Percentiles rank a stretch among this genome's conserved stretches.
These are phyloP conservation scores for Ceraclea dissimilis DNA, from an alignment of 2,888 invertebrate species.

Conservation along the genomic window DNA sequence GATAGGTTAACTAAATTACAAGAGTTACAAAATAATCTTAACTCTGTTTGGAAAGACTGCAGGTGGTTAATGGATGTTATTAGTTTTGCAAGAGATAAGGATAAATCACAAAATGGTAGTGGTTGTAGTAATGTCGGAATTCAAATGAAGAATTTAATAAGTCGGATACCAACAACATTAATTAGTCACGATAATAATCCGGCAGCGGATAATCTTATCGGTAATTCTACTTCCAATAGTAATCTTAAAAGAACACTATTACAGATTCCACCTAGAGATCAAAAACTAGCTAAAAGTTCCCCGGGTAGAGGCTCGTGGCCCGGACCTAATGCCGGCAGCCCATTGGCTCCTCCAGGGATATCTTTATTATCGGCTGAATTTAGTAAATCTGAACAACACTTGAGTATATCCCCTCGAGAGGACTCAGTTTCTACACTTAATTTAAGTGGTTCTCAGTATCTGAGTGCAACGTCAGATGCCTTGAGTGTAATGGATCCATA, in stretches of 20 bases:
- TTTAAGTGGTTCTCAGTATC: slow-evolving; percentile 47
- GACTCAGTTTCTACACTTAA: slow-evolving; percentile 46
- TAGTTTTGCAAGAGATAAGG: slow-evolving; percentile 79
- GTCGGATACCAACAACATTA: slow-evolving; percentile 23
- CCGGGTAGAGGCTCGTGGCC: slow-evolving; percentile 82
- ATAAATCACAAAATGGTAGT: slow-evolving; percentile 36
- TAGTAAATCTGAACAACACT: slow-evolving; percentile 77
- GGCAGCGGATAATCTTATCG: slow-evolving; percentile 21
- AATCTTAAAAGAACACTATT: slow-evolving; percentile 35
- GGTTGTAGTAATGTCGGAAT: slow-evolving; percentile 39
- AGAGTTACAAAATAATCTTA: slow-evolving; percentile 78
- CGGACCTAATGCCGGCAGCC: slow-evolving; percentile 56
- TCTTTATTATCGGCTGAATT: slow-evolving; percentile 59
- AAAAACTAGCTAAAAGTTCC: slow-evolving; percentile 66
- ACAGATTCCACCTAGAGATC: slow-evolving; percentile 63
- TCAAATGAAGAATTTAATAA: slow-evolving; percentile 35
- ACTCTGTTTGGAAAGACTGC: slow-evolving; percentile 85
- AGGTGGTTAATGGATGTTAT: slow-evolving; percentile 97
- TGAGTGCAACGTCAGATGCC: slow-evolving; percentile 39
- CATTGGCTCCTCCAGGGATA: slow-evolving; percentile 44
- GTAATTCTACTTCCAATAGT: slow-evolving; percentile 18
- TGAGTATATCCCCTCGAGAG: slow-evolving; percentile 49
- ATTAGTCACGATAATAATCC: slow-evolving; percentile 22
- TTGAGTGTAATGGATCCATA: slow-evolving; percentile 32
- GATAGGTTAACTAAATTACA: slow-evolving; percentile 75